Conservation (phyloP, 1,140 invertebrate species). For the Conus ventricosus region DNA sequence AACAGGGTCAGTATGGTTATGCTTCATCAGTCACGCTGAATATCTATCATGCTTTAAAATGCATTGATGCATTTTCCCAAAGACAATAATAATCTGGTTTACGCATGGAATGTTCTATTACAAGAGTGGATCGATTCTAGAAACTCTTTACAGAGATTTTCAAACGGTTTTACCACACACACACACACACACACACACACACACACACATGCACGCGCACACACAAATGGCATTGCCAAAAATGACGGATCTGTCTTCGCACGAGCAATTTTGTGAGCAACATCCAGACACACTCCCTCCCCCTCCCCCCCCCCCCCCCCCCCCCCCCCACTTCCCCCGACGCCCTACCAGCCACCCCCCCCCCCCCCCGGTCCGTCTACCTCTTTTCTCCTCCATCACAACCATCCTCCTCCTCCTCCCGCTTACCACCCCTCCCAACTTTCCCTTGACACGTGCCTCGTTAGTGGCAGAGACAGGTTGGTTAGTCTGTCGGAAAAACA, state of each 20-base stretch:
- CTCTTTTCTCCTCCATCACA: too few relatives aligned
- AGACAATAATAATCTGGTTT: too few relatives aligned
- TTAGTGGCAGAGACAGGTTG: too few relatives aligned
- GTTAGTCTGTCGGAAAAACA: neutral
- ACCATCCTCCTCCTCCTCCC: too few relatives aligned
- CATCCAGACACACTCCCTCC: too few relatives aligned
- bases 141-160: neutral
- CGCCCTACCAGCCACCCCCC: neutral
- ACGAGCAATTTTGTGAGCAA: too few relatives aligned
- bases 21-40: neutral
- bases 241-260: neutral
- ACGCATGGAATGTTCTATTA: too few relatives aligned
- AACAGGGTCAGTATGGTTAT: neutral
- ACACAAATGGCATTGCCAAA: neutral
- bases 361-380: neutral
- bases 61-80: neutral
- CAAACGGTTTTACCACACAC: neutral
- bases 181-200: conserved; percentile 27
- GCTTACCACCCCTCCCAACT: too few relatives aligned
- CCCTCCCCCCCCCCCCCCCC: too few relatives aligned
- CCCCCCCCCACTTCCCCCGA: too few relatives aligned
- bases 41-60: neutral
- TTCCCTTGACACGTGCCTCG: too few relatives aligned
- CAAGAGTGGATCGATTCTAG: neutral
- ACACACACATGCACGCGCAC: neutral